Evolutionary conservation across 2,797 vertebrate genomes (phyloP).

Genomic region (Xenopus petersii): DNA sequence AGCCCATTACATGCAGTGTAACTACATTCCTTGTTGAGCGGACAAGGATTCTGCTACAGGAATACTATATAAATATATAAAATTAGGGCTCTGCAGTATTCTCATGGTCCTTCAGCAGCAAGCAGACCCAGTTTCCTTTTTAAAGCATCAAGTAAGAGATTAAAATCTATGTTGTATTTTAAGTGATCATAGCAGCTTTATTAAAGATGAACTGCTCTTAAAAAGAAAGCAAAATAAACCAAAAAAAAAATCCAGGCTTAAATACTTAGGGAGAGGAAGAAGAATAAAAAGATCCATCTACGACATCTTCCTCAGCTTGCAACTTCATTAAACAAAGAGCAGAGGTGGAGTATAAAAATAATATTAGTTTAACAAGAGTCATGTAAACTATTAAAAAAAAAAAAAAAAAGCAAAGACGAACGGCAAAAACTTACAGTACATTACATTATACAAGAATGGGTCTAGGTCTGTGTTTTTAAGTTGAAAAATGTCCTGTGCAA

Average conservation of each 20-base stretch:
- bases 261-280: not conserved
- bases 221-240: not conserved
- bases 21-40: not conserved
- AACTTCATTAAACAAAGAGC: conserved; percentile 72
- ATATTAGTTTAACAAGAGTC: conserved; percentile 66
- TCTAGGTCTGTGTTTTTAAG: conserved; percentile 61
- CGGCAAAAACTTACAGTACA: conserved; percentile 56
- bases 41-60: not conserved
- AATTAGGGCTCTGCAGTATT: not conserved
- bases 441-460: conserved; percentile 57
- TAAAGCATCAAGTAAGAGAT: not conserved
- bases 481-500: conserved; percentile 48
- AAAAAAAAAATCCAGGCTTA: not conserved
- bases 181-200: conserved; percentile 5
- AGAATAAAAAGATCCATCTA: conserved; percentile 46
- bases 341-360: conserved; percentile 64
- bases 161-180: not conserved
- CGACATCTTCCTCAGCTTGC: conserved; percentile 69
- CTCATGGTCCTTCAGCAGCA: conserved; percentile 8
- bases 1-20: not conserved
- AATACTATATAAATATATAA: too few relatives aligned
- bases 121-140: not conserved
- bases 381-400: conserved; percentile 64
- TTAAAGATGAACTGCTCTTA: not conserved
- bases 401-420: conserved; percentile 70